A percentile compares a stretch with the other conserved stretches of the same genome.
phyloP scores from a whole-genome alignment of 64 coral and sea anemone species.

The Montipora foliosa region DNA sequence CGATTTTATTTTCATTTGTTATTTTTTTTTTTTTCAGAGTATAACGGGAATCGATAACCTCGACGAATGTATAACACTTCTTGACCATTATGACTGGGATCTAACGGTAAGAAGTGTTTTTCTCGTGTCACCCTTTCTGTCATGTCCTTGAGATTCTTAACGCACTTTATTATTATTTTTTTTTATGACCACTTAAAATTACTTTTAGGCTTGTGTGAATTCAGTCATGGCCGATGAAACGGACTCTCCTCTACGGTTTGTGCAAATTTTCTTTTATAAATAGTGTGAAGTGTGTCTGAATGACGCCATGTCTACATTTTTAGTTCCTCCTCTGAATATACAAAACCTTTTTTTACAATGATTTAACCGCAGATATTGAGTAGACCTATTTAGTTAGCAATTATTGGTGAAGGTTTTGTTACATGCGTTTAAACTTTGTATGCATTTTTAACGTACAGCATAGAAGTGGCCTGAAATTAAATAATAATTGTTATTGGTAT shows the following conservation, averaged over 20 bases:
- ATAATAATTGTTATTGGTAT: too few species aligned
- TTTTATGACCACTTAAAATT: neutral
- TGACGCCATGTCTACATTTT: neutral
- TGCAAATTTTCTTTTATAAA: neutral
- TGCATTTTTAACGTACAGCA: too few species aligned
- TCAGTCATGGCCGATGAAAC: conserved; percentile 77
- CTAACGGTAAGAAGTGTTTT: conserved; percentile 77
- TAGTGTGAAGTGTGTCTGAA: neutral
- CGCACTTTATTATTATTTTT: neutral
- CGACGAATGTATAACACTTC: conserved; percentile 94
- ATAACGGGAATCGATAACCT: conserved; percentile 98
- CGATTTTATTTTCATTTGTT: neutral
- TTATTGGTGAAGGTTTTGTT: too few species aligned
- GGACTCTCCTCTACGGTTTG: conserved; percentile 87
- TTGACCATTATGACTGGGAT: conserved; percentile 96
- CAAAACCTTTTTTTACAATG: too few species aligned
- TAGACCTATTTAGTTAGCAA: too few species aligned
- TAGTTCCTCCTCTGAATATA: too few species aligned
- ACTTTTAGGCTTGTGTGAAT: conserved; percentile 84
- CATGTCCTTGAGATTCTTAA: neutral
- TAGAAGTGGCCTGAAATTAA: too few species aligned
- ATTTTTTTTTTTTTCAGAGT: conserved; percentile 69
- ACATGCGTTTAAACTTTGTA: too few species aligned
- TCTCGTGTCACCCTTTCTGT: neutral
- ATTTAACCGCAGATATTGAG: too few species aligned